Evolutionary conservation across 2,113 vertebrate genomes (phyloP).

Genomic region (Genyomyrus donnyi): DNA sequence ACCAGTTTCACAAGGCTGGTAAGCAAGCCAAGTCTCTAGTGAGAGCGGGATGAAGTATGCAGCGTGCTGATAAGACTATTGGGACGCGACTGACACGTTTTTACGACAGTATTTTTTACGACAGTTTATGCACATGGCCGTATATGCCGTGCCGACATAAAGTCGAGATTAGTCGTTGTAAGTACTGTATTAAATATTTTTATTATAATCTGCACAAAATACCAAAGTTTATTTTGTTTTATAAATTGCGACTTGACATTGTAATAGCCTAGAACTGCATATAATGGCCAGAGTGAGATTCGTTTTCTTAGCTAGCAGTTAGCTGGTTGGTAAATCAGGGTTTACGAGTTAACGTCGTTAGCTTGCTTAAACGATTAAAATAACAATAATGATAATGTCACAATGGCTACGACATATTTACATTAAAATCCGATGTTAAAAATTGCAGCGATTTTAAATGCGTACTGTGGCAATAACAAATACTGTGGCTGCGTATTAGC

Average conservation of each 20-base stretch:
- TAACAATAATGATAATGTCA: not conserved
- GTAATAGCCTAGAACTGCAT: not conserved
- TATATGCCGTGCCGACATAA: not conserved
- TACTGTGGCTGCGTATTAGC: not conserved
- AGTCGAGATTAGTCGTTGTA: not conserved
- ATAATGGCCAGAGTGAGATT: not conserved
- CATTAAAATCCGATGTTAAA: not conserved
- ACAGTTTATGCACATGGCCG: not conserved
- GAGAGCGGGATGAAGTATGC: not conserved
- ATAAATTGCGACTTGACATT: not conserved
- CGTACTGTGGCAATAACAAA: not conserved
- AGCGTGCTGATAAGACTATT: not conserved
- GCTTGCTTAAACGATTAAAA: not conserved
- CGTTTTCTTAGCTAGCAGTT: not conserved
- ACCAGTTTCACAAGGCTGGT: not conserved
- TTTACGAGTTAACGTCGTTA: not conserved
- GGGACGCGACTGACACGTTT: not conserved
- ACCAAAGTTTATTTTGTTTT: not conserved
- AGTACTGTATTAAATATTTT: not conserved
- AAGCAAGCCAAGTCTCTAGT: not conserved
- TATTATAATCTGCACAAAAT: not conserved
- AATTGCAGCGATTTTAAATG: not conserved
- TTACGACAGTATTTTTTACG: slow-evolving; percentile 12
- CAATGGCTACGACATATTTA: not conserved
- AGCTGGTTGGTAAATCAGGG: not conserved